A percentile compares a stretch with the other conserved stretches of the same genome.
Conservation (phyloP, 2,797 vertebrate species). For the Sandelia bainsii region DNA sequence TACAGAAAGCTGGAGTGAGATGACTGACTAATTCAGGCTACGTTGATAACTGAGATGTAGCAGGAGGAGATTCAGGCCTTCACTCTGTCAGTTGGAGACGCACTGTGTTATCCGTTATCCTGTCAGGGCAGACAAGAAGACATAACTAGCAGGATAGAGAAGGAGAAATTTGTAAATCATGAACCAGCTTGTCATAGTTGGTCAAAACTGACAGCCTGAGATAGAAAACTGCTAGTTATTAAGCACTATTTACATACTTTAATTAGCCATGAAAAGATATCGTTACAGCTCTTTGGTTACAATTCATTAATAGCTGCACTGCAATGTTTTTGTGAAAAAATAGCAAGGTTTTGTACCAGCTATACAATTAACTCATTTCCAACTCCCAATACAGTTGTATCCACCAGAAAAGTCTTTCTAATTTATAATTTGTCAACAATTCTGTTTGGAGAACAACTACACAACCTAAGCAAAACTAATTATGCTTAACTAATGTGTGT, state of each 20-base stretch:
- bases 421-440: not conserved
- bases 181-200: slow-evolving; percentile 61
- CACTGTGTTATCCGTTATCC: slow-evolving; percentile 55
- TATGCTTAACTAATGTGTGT: too few species aligned
- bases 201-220: slow-evolving; percentile 62
- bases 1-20: slow-evolving; percentile 62
- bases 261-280: slow-evolving; percentile 66
- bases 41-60: slow-evolving; percentile 66
- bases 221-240: slow-evolving; percentile 47
- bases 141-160: slow-evolving; percentile 49
- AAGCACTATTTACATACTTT: slow-evolving; percentile 54
- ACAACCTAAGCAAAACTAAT: too few species aligned
- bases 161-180: slow-evolving; percentile 61
- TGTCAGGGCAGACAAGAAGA: slow-evolving; percentile 71
- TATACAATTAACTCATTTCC: too few species aligned
- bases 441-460: too few species aligned
- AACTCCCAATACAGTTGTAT: too few species aligned
- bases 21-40: slow-evolving; percentile 74
- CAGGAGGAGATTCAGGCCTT: slow-evolving; percentile 66
- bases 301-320: slow-evolving; percentile 47
- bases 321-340: slow-evolving; percentile 14
- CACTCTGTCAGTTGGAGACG: slow-evolving; percentile 62
- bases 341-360: slow-evolving; percentile 20
- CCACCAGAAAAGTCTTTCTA: too few species aligned
- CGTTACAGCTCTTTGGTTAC: slow-evolving; percentile 53